Base-by-base conservation (phyloP, 2,797 vertebrate species). In the Lagodon rhomboides region DNA sequence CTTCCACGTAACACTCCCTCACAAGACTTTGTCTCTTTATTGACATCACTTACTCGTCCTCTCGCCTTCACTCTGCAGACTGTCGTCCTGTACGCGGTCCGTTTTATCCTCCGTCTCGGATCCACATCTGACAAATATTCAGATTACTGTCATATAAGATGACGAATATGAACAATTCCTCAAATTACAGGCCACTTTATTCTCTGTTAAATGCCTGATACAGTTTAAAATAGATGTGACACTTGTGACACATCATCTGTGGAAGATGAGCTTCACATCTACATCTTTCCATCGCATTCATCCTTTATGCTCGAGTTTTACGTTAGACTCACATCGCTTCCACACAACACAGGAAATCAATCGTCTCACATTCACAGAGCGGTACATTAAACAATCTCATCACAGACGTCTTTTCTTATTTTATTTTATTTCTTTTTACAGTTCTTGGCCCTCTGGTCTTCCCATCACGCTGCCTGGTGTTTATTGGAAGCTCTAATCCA, bases 401-500 rank as follows among this genome's bases (percentile, higher is more conserved):
- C 44, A 47, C 43, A 38, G 44, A 50, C 38, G 30, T 27, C 9
- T 47, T 65, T 11, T 58, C 8, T n/a, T 30, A 12, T 44, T 44
- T 23, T 20, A 5, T 34, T 34, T 8, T 34, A 8, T 27, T 22
- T 46, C 2, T 71, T 27, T 41, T 50, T 43, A 30, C 38, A 43
- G 2, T 1, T 18, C 38, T 30, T 27, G 12, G 18, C 34, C 53
- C 55, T 66, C 17, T 50, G 41, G 27, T 16, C 27, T 53, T 58
- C 3, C 27, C 2, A 58, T 49, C 18, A 43, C 20, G 43, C 75
- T 55, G 51, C 51, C 22, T 22, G 23, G 34, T 20, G 50, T 83
- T 73, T 8, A 63, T 41, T 76, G 51, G 49, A 43, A 43, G 41
- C 43, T 64, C 46, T 20, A 46, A 79, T 72, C 65, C 70, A 68